Base-by-base conservation (phyloP, 2,888 invertebrate species). In the Oithona nana region DNA sequence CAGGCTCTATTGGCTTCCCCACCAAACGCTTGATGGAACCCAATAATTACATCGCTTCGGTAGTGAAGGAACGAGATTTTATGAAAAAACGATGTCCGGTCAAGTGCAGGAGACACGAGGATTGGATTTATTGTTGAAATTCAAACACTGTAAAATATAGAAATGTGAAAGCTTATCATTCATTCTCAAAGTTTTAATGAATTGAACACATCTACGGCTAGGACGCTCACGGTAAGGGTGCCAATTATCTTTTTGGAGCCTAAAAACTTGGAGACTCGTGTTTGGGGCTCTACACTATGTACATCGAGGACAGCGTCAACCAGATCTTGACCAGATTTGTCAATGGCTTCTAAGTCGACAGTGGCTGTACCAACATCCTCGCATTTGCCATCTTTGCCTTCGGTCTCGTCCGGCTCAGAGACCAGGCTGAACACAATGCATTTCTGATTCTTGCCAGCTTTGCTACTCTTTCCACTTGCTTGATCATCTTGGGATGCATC, bases 41-140 rank as follows among this genome's bases (percentile, higher is more conserved):
- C n/a, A 26, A 51, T 55, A 63, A 62, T 29, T 64, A 54, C 55
- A 22, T 64, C 2, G 64, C 62, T 3, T 26, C 57, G 24, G 54
- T 39, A 39, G 31, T 50, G n/a, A 56, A 51, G 28, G 3, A 28
- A 6, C 26, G 49, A 13, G 58, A 58, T 39, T 29, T 22, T 0
- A 13, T 57, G 28, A 29, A 20, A 20, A 57, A 52, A 20, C n/a
- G 26, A 30, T 64, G 64, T 52, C 64, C 64, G 16, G 57, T 26
- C 28, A 22, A 51, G 24, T 64, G 64, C 57, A 49, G 64, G 13
- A 57, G 50, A 2, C 58, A 64, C 50, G 11, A 16, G 2, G 64
- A 64, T n/a, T 64, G 64, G 64, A 39, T 13, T 13, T 52, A 51
- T 28, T 64, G 64, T 28, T 64, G 54, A 64, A 20, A 39, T 11